phyloP scores from a whole-genome alignment of 2,113 vertebrate genomes.

The Tiliqua scincoides region DNA sequence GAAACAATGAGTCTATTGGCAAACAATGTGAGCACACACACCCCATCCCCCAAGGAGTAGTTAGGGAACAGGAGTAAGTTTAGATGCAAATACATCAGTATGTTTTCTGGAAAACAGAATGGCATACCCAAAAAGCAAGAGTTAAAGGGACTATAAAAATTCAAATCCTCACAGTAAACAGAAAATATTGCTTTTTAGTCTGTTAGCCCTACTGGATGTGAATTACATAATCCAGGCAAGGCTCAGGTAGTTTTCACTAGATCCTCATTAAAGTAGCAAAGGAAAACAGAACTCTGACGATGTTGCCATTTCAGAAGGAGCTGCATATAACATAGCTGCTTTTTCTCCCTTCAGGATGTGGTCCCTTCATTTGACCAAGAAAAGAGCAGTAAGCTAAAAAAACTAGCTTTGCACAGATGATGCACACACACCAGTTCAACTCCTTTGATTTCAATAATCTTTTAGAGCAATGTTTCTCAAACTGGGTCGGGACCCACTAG shows the following conservation, averaged over 20 bases:
- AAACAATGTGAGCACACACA: neutral
- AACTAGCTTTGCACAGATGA: neutral
- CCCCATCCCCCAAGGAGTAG: neutral
- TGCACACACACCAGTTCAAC: neutral
- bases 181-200: neutral
- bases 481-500: no score
- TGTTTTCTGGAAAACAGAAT: neutral
- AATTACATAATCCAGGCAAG: constrained; percentile 27
- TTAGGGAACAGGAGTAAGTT: neutral
- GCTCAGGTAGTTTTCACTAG: constrained; percentile 23
- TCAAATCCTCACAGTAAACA: neutral
- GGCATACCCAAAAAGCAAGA: neutral
- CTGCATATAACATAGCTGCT: neutral
- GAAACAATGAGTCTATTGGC: neutral
- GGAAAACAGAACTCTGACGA: neutral
- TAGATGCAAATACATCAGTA: neutral
- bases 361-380: neutral
- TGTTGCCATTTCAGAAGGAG: constrained; percentile 1
- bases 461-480: no score
- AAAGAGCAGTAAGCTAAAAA: neutral
- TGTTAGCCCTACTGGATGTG: neutral
- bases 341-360: neutral
- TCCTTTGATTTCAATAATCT: neutral
- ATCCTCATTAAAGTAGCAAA: constrained; percentile 22
- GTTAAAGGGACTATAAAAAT: neutral